A percentile compares a stretch with the other conserved stretches of the same genome.
Evolutionary conservation across 2,888 invertebrate species (phyloP).

Genomic region (Pyrgus malvae): DNA sequence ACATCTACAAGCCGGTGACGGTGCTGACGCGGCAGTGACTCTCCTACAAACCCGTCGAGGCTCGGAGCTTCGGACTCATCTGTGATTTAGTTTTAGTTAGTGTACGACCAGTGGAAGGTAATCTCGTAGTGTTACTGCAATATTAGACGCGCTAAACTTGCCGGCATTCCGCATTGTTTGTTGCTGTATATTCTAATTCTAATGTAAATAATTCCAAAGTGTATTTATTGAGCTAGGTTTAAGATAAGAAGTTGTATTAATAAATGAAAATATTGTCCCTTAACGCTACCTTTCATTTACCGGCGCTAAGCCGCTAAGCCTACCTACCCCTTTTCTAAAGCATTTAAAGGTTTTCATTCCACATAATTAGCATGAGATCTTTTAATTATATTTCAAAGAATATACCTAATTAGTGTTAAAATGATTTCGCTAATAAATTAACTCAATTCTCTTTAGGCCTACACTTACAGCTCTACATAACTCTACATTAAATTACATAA

Average conservation of each 20-base stretch:
- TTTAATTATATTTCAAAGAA: too few species aligned
- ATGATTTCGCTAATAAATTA: too few species aligned
- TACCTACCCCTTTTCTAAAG: too few species aligned
- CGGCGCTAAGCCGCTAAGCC: background rate
- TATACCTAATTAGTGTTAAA: too few species aligned
- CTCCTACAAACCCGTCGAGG: constrained; percentile 46
- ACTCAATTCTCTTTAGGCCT: too few species aligned
- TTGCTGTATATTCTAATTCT: constrained; percentile 41
- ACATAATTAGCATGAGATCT: too few species aligned
- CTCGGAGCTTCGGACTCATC: constrained; percentile 53
- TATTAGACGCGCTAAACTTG: constrained; percentile 49
- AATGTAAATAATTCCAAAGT: constrained; percentile 72
- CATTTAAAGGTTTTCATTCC: too few species aligned
- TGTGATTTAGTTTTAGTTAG: constrained; percentile 72
- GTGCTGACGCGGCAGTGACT: constrained; percentile 79
- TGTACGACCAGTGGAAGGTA: constrained; percentile 59
- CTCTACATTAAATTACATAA: too few species aligned
- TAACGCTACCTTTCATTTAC: constrained; percentile 51
- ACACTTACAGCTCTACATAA: too few species aligned
- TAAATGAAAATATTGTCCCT: constrained; percentile 62
- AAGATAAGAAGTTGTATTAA: constrained; percentile 62
- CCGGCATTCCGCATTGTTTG: constrained; percentile 63
- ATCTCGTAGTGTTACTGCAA: constrained; percentile 50
- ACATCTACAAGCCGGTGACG: constrained; percentile 81
- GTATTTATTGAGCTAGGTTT: constrained; percentile 69